Base-by-base conservation (phyloP, 2,888 invertebrate species). In the Lottia gigantea region DNA sequence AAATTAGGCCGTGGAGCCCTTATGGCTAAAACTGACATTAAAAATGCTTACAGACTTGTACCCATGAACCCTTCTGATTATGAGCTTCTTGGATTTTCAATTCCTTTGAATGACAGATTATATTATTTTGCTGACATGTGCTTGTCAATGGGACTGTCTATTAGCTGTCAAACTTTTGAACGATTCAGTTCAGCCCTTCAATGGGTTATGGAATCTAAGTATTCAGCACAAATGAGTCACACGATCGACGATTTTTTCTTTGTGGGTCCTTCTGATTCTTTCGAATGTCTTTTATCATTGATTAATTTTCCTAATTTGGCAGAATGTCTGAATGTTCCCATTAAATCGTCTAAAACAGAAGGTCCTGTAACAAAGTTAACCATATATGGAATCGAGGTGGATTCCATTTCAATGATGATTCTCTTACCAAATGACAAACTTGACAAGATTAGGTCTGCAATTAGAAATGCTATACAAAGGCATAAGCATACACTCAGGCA, bases 61-160 rank as follows among this genome's bases (percentile, higher is more conserved):
- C 31, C 31, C 31, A 31, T 31, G 2, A 31, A 31, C 6, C 31
- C 31, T 31, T 31, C 31, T 31, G 31, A 31, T 31, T 31, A 31
- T 31, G 31, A 31, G 31, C 31, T 31, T 31, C 31, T 31, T 31
- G 31, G 31, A 31, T 31, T 31, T 31, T 31, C 31, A 31, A 31
- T 31, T 31, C 31, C 31, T 31, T 31, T 31, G 31, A 31, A 31
- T 31, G 31, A 6, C 31, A 31, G 31, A 31, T 31, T 31, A 31
- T 55, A n/a, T 23, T 55, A 55, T 16, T 55, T 55, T 55, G 55
- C 55, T n/a, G 55, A 55, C 55, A 55, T 25, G 23, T 66, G 47
- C 46, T n/a, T 66, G 3, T n/a, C 66, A 6, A 66, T 66, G 66
- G 66, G 66, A 3, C 23, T 19, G 6, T 40, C 45, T 25, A 25